Conservation (phyloP, 2,113 vertebrate genomes). For the Cyprinus carpio region DNA sequence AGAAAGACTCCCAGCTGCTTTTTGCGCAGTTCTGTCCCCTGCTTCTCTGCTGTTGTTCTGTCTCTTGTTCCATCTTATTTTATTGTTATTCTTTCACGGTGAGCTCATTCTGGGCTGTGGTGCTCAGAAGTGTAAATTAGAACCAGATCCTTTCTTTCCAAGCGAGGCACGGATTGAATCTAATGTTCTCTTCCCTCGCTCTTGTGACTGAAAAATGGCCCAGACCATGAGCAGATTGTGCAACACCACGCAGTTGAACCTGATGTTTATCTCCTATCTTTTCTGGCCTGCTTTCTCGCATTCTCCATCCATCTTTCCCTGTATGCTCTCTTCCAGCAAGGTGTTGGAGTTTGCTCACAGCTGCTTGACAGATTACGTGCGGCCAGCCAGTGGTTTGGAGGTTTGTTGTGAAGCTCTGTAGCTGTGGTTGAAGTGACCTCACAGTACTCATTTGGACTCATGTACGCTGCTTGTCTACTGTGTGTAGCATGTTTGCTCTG, state of each 20-base stretch:
- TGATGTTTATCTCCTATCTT: neutral
- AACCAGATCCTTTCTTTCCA: constrained; percentile 43
- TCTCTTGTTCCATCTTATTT: constrained; percentile 30
- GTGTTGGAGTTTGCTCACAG: constrained; percentile 71
- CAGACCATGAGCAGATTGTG: constrained; percentile 3
- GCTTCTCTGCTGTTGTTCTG: constrained; percentile 66
- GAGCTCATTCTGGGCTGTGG: constrained; percentile 54
- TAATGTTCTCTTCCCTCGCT: constrained; percentile 11
- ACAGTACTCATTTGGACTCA: constrained; percentile 17
- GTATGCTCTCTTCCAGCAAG: constrained; percentile 58
- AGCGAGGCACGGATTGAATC: constrained; percentile 10
- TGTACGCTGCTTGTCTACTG: neutral
- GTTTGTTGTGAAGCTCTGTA: constrained; percentile 70
- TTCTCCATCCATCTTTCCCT: constrained; percentile 55
- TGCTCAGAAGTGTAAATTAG: constrained; percentile 55
- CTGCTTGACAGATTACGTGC: constrained; percentile 71
- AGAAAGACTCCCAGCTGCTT: neutral
- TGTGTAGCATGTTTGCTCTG: constrained; percentile 27
- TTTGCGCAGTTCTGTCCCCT: neutral
- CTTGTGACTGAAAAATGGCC: neutral
- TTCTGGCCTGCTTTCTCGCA: neutral
- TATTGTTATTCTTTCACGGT: constrained; percentile 49
- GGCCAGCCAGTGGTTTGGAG: constrained; percentile 63
- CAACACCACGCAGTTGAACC: neutral
- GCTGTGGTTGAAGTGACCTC: constrained; percentile 5